Conservation (phyloP, 2,888 invertebrate species). For the Galeruca laticollis region DNA sequence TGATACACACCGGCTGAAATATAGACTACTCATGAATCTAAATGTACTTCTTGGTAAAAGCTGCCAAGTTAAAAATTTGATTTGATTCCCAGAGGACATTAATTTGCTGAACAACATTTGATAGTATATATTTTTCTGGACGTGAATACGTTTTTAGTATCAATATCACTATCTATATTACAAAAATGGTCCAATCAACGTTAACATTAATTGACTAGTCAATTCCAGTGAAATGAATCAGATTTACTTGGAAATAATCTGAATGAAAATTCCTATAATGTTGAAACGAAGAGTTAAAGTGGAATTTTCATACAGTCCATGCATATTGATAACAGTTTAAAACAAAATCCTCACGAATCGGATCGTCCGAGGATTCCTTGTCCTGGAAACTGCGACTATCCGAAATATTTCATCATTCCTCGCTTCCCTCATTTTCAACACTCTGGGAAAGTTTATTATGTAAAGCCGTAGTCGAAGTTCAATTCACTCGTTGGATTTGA, state of each 20-base stretch:
- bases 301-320: constrained; percentile 35
- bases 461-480: constrained; percentile 32
- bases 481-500: constrained; percentile 35
- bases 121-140: too few species aligned
- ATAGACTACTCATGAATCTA: too few species aligned
- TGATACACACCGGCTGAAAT: too few species aligned
- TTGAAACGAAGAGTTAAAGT: constrained; percentile 12
- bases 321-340: constrained; percentile 37
- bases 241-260: constrained; percentile 29
- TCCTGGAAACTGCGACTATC: constrained; percentile 26
- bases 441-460: constrained; percentile 24
- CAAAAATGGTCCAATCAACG: too few species aligned
- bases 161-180: too few species aligned
- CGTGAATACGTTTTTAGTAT: too few species aligned
- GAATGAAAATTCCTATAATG: constrained; percentile 28
- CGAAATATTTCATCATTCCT: constrained; percentile 33
- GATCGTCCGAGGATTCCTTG: constrained; percentile 24
- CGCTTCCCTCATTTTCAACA: constrained; percentile 14
- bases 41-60: too few species aligned
- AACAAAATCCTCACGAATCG: constrained; percentile 32
- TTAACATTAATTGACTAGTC: background rate
- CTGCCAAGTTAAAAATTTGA: too few species aligned
- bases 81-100: too few species aligned
- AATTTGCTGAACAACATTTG: too few species aligned
- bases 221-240: constrained; percentile 8